Conservation (phyloP, 2,888 invertebrate species). For the Cordilura impudica region DNA sequence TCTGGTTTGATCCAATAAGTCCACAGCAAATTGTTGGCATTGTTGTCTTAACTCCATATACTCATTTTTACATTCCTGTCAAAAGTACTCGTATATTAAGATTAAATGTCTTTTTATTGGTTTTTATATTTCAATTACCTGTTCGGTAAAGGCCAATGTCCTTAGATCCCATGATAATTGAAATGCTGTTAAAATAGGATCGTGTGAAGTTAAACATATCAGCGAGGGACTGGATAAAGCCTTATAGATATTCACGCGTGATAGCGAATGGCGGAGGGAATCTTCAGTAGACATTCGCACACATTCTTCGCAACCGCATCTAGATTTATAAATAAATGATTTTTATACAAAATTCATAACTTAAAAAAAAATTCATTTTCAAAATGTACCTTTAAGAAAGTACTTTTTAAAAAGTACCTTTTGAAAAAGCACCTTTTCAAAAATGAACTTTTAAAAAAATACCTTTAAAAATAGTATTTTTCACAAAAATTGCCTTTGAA, state of each 20-base stretch:
- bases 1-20: slow-evolving; percentile 92
- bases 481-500: no score
- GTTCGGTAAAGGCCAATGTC: slow-evolving; percentile 92
- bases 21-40: slow-evolving; percentile 94
- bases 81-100: no score
- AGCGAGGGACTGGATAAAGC: slow-evolving; percentile 95
- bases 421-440: no score
- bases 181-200: slow-evolving; percentile 96
- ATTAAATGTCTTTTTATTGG: not conserved
- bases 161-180: slow-evolving; percentile 96
- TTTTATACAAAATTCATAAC: not conserved
- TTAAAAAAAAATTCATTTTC: not conserved
- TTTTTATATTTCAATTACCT: slow-evolving; percentile 76
- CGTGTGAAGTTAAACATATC: slow-evolving; percentile 93
- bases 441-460: no score
- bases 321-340: slow-evolving; percentile 49
- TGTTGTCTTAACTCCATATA: slow-evolving; percentile 91
- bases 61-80: slow-evolving; percentile 91
- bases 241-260: slow-evolving; percentile 94
- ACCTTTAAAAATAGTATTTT: no score
- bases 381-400: no score
- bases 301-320: slow-evolving; percentile 94
- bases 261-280: slow-evolving; percentile 89
- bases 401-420: no score
- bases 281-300: slow-evolving; percentile 86